Percentiles rank a stretch among this genome's conserved stretches.
These are phyloP conservation scores for Molanna angustata DNA, from an alignment of 2,888 invertebrate genomes.

Conservation along the genomic window DNA sequence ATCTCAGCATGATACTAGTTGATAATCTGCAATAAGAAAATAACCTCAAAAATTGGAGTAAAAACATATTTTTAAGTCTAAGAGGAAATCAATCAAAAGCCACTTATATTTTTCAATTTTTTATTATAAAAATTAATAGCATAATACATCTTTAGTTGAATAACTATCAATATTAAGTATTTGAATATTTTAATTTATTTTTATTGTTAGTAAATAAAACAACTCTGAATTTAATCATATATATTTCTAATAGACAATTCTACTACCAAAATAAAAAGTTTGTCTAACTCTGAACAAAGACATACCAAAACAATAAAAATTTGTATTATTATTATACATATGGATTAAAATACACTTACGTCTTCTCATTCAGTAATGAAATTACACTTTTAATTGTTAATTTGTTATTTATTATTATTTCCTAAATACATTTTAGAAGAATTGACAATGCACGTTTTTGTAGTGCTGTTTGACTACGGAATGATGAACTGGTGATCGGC, in stretches of 20 bases:
- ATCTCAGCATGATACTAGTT: no score
- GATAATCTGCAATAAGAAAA: no score
- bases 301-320: constrained; percentile 1
- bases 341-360: background rate
- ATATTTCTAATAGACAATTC: constrained; percentile 9
- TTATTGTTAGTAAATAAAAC: constrained; percentile 11
- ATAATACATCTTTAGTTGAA: constrained; percentile 26
- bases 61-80: no score
- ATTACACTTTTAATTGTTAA: constrained; percentile 9
- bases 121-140: constrained; percentile 29
- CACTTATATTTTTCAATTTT: no score
- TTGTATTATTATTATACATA: background rate
- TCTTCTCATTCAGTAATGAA: constrained; percentile 6
- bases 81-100: no score
- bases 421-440: constrained; percentile 23
- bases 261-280: constrained; percentile 9
- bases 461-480: constrained; percentile 23
- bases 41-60: no score
- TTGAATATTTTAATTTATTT: constrained; percentile 7
- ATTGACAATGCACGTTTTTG: constrained; percentile 31
- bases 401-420: no score
- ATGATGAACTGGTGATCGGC: constrained; percentile 11
- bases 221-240: no score
- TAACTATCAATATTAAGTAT: constrained; percentile 19
- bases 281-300: background rate